Percentiles rank a stretch among this genome's conserved stretches.
Evolutionary conservation across 2,113 vertebrate genomes (phyloP).

Genomic region (Tychaedon coryphoeus): DNA sequence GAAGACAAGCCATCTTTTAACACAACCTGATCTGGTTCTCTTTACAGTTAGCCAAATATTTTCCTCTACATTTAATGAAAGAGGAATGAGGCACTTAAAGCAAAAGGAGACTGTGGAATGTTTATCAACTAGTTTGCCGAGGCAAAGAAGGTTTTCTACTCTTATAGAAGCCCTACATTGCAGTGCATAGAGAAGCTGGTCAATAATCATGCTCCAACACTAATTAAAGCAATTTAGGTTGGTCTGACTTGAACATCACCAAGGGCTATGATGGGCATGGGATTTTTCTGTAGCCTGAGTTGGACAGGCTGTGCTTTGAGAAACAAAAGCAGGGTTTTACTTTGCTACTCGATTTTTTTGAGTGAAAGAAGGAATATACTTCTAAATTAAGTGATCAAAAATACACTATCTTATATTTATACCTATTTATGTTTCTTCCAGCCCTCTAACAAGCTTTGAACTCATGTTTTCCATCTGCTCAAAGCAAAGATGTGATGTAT

Average conservation of each 20-base stretch:
- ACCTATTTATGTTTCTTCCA: not conserved
- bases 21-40: not conserved
- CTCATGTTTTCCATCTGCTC: not conserved
- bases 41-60: not conserved
- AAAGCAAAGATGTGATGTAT: not conserved
- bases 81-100: not conserved
- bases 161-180: not conserved
- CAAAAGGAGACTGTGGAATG: not conserved
- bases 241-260: not conserved
- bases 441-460: not conserved
- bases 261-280: not conserved
- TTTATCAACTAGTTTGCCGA: not conserved
- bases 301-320: not conserved
- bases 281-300: not conserved
- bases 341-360: not conserved
- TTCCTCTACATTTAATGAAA: not conserved
- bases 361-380: not conserved
- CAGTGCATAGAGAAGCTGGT: not conserved
- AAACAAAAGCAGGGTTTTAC: not conserved
- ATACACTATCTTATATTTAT: not conserved
- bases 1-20: not conserved
- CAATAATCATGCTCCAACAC: not conserved
- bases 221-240: not conserved
- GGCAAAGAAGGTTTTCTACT: not conserved
- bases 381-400: not conserved